These are phyloP conservation scores for Panzeria rudis DNA, from an alignment of 2,888 invertebrate species.

Conservation along the genomic window DNA sequence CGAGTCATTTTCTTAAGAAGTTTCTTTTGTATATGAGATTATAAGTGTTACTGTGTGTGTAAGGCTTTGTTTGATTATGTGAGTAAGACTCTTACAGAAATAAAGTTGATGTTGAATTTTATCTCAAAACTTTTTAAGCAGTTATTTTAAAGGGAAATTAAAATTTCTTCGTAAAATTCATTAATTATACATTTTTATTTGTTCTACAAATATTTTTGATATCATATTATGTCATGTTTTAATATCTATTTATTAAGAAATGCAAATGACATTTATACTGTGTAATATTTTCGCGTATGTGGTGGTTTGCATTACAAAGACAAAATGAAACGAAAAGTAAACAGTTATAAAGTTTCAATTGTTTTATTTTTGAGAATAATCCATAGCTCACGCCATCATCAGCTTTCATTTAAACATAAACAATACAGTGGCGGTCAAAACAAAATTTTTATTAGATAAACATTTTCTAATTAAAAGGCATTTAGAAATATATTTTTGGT, in stretches of 20 bases:
- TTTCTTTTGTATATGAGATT: conserved; percentile 18
- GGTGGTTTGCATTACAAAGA: not conserved
- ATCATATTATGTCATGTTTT: not conserved
- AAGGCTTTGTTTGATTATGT: not conserved
- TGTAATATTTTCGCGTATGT: not conserved
- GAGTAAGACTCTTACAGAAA: not conserved
- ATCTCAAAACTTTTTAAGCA: not conserved
- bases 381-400: not conserved
- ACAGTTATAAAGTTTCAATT: conserved; percentile 26
- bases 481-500: too few relatives aligned
- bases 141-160: not conserved
- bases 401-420: conserved; percentile 21
- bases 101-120: not conserved
- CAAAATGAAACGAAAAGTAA: conserved; percentile 15
- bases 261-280: conserved; percentile 15
- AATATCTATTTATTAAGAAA: conserved; percentile 1
- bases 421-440: not conserved
- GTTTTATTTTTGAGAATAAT: conserved; percentile 1
- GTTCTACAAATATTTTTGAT: not conserved
- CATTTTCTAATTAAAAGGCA: too few relatives aligned
- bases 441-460: not conserved
- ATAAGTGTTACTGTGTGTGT: not conserved
- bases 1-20: not conserved
- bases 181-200: conserved; percentile 1
- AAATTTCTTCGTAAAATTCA: conserved; percentile 6